Base-by-base conservation (phyloP, 2,888 invertebrate genomes). In the Callyntrura sp. region DNA sequence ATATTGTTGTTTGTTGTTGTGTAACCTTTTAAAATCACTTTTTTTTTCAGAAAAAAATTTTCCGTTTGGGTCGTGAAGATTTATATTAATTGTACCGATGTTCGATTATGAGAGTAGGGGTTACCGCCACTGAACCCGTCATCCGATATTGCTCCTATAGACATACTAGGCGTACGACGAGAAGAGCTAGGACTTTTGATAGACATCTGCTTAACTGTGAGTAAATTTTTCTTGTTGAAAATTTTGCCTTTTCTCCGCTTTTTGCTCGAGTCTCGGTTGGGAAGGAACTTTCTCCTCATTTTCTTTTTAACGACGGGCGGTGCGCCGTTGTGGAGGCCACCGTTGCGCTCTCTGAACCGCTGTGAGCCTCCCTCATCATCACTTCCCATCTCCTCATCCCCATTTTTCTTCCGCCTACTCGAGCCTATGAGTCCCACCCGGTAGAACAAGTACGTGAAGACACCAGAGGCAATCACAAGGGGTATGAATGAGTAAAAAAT, bases 381-480 rank as follows among this genome's bases (percentile, higher is more conserved):
- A 73, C 81, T 45, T 55, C 90, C 45, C 55, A 89, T 87, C 9
- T 65, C 65, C 51, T 92, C 93, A 25, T 93, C 93, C 43, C 92
- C 93, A 17, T 84, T 85, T 62, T 88, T 86, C n/a, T 12, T 17
- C 60, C 90, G 86, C 48, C 91, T 51, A 45, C 78, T 90, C 17
- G 89, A 90, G 43, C 93, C 92, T 51, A 93, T 93, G 57, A 93
- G 92, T 17, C 93, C 93, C 2, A 93, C 93, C 35, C 93, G 91
- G 70, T 93, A 93, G 85, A 93, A 93, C 11, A 93, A 76, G 82
- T 93, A 93, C 9, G 93, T 93, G 81, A 93, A 93, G 60, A 93
- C 92, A 79, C 92, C 93, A 12, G 91, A 91, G 76, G 93, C 93
- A 55, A 92, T 91, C 62, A 93, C 86, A 35, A 93, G 91, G 17